phyloP scores from a whole-genome alignment of 2,888 invertebrate genomes.

The Asteroscopus sphinx region DNA sequence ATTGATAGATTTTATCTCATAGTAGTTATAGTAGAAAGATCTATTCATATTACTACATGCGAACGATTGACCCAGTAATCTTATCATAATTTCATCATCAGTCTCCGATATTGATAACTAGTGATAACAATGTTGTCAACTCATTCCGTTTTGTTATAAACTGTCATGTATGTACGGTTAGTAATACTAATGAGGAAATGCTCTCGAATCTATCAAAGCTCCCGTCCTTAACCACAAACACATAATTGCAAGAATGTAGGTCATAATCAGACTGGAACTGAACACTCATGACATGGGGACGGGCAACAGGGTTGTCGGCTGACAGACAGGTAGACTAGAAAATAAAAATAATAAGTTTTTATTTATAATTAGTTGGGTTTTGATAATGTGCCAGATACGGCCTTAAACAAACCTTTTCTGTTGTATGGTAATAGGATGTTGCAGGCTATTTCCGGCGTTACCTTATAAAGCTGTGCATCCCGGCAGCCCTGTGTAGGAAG shows the following conservation, averaged over 20 bases:
- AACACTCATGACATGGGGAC: too few species aligned
- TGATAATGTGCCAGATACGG: too few species aligned
- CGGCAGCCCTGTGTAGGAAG: conserved; percentile 65
- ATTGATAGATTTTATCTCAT: background rate
- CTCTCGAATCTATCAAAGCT: conserved; percentile 36
- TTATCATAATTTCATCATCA: conserved; percentile 22
- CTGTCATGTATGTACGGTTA: conserved; percentile 4
- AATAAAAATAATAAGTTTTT: background rate
- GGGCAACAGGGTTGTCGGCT: background rate
- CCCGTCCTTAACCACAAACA: conserved; percentile 34
- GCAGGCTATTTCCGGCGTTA: background rate
- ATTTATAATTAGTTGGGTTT: too few species aligned
- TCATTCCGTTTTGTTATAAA: conserved; percentile 1
- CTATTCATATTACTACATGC: background rate
- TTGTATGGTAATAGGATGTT: background rate
- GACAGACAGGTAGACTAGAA: conserved; percentile 4
- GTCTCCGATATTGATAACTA: background rate
- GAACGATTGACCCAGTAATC: conserved; percentile 16
- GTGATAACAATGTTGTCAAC: conserved; percentile 11
- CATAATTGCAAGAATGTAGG: conserved; percentile 49
- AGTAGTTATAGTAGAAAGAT: background rate
- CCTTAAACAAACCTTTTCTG: too few species aligned
- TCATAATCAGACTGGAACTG: conserved; percentile 32
- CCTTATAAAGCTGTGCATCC: conserved; percentile 16
- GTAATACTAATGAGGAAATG: conserved; percentile 42